Conservation (phyloP, 2,113 vertebrate genomes). For the Nicator chloris region DNA sequence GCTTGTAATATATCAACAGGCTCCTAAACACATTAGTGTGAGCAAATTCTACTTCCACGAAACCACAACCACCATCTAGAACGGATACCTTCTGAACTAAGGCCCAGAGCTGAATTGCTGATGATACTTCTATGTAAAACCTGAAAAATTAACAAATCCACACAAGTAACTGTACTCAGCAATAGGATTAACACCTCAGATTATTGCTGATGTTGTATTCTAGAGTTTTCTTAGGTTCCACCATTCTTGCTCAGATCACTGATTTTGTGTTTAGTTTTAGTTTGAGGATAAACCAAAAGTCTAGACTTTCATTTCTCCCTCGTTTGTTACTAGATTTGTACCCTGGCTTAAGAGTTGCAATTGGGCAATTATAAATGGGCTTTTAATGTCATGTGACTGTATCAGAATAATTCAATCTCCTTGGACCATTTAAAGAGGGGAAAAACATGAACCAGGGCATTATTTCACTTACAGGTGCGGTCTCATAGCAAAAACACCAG, state of each 20-base stretch:
- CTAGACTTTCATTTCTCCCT: not conserved
- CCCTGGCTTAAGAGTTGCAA: not conserved
- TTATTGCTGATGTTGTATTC: not conserved
- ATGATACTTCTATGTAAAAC: not conserved
- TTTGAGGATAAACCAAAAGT: not conserved
- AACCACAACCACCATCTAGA: accelerated
- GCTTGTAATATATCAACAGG: not conserved
- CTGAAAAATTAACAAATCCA: not conserved
- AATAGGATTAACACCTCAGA: not conserved
- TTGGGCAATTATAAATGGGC: not conserved
- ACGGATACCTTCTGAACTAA: not conserved
- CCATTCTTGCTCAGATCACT: not conserved
- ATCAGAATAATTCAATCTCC: not conserved
- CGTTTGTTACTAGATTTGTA: not conserved
- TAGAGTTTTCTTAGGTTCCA: not conserved
- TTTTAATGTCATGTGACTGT: accelerated
- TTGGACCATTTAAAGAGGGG: not conserved
- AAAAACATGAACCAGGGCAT: not conserved
- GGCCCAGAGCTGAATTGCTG: not conserved
- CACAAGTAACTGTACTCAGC: not conserved
- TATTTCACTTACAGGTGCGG: not conserved
- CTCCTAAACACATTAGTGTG: not conserved
- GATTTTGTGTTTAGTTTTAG: not conserved
- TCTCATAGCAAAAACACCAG: not conserved
- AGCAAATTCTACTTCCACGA: not conserved